Base-by-base conservation (phyloP, 2,113 vertebrate genomes). In the Tautogolabrus adspersus region DNA sequence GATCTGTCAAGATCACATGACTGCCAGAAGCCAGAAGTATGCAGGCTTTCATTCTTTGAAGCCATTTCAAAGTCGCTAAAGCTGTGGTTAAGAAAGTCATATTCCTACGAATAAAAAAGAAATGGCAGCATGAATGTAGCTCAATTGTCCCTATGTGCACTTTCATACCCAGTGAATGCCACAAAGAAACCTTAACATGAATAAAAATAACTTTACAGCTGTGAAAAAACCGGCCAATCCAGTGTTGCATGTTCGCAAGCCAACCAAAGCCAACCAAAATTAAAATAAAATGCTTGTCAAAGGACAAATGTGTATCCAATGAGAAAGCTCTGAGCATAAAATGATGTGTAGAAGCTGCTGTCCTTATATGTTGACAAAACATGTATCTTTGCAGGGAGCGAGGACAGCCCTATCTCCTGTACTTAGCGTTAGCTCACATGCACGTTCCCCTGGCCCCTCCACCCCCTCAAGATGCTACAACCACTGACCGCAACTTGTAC, bases 371-470 rank as follows among this genome's bases (percentile, higher is more conserved):
- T 56, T 58, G 18, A 57, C 5, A 18, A 15, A 16, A 18, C 65
- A 8, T 10, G 64, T 47, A 13, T 73, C 7, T 64, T 60, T 23
- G 2, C 88, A 98, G 97, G 0, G 8, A 92, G 66, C 92, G 79
- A 0, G 82, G 90, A 6, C 94, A 87, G 40, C 97, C 98, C 10
- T 98, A 96, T 88, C 94, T 99, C 79, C 94, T 99, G 2, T 98
- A 98, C 55, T 55, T 99, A 77, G 97, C 95, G 0, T 84, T 97
- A 82, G 95, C 97, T 23, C 97, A 98, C 64, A 97, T 98, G 97
- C 98, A 99, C 0, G 97, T 99, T 16, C 98, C 98, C 0, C 90
- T 99, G 72, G 82, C 94, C 13, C 86, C 98, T 93, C 0, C 91
- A 92, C 66, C 67, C 84, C 16, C 65, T 52, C 22, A 63, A 8